Conservation (phyloP, 2,888 invertebrate genomes). For the Nezara viridula region DNA sequence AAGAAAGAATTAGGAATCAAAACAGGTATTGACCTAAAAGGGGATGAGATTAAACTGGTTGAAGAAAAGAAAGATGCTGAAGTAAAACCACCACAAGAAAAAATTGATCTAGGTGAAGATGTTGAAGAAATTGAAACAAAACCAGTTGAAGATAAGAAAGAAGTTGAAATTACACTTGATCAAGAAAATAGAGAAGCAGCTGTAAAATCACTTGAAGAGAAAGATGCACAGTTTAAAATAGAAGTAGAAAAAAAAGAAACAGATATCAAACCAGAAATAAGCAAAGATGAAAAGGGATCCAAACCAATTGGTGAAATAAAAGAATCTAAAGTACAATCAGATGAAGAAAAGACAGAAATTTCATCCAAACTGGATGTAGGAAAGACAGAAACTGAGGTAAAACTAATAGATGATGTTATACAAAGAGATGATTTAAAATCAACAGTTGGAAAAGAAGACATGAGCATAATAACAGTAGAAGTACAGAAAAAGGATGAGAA, state of each 20-base stretch:
- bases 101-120: not conserved
- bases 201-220: not conserved
- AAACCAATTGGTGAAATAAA: not conserved
- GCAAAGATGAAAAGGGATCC: constrained; percentile 66
- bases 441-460: not conserved
- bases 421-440: constrained; percentile 66
- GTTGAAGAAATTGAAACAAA: not conserved
- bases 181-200: constrained; percentile 4
- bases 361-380: constrained; percentile 65
- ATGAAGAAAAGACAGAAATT: not conserved
- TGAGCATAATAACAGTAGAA: not conserved
- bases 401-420: not conserved
- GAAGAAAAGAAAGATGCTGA: not conserved
- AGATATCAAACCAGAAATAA: not conserved
- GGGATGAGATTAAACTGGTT: not conserved
- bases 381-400: constrained; percentile 70
- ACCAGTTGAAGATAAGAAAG: not conserved
- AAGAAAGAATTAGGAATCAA: constrained; percentile 41
- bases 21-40: not conserved
- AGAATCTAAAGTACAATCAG: not conserved
- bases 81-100: not conserved
- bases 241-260: not conserved
- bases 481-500: not conserved
- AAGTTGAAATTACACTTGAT: not conserved
- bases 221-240: not conserved